Evolutionary conservation across 1,140 invertebrate genomes (phyloP).

Genomic region (Stenopsyche tienmushanensis): DNA sequence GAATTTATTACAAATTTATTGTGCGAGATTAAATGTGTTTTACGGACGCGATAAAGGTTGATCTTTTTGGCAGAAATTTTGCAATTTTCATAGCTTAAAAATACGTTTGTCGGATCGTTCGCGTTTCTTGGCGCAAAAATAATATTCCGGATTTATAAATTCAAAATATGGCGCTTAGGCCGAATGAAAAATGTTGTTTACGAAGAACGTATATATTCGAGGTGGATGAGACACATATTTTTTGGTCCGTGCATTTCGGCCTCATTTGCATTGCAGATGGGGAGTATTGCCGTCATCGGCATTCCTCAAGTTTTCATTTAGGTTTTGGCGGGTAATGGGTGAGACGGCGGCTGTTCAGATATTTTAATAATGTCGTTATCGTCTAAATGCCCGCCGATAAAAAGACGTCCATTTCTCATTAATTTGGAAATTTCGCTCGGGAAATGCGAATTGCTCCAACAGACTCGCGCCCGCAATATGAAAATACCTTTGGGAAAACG

Average conservation of each 20-base stretch:
- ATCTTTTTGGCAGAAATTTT: too few relatives aligned
- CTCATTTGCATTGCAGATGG: slow-evolving; percentile 18
- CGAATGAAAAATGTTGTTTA: too few relatives aligned
- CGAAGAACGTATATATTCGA: too few relatives aligned
- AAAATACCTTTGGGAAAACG: background rate
- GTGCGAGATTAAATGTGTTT: too few relatives aligned
- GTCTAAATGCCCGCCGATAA: background rate
- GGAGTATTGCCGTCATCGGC: slow-evolving; percentile 10
- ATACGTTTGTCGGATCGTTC: too few relatives aligned
- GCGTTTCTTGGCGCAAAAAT: too few relatives aligned
- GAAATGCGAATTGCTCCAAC: background rate
- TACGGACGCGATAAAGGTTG: too few relatives aligned
- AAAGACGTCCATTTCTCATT: background rate
- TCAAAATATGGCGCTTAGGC: too few relatives aligned
- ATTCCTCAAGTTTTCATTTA: slow-evolving; percentile 12
- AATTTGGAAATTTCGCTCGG: background rate
- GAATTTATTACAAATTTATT: too few relatives aligned
- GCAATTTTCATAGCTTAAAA: too few relatives aligned
- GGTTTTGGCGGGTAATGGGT: background rate
- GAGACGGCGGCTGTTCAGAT: background rate
- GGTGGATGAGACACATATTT: background rate
- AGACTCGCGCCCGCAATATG: background rate
- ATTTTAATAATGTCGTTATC: slow-evolving; percentile 8
- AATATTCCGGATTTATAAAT: too few relatives aligned
- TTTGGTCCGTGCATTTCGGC: background rate